Base-by-base conservation (phyloP, 2,113 vertebrate species). In the Panthera leo region DNA sequence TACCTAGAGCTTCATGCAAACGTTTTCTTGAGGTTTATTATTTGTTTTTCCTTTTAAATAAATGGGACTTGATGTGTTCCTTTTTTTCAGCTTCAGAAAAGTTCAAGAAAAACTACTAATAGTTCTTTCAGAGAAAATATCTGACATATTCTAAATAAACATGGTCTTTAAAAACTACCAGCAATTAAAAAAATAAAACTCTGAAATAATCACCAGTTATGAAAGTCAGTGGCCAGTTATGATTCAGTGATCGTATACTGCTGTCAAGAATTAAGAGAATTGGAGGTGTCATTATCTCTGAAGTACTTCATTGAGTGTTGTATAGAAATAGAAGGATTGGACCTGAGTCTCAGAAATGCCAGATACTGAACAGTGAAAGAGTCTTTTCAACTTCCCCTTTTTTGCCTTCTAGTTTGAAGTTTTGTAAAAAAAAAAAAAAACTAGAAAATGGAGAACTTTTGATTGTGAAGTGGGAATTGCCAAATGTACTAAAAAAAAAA, bases 91-190 rank as follows among this genome's bases (percentile, higher is more conserved):
- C 10, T 65, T 95, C 10, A 76, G 68, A 83, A 63, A 91, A 67
- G 19, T 68, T 91, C 15, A 85, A 55, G 48, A 92, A 89, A 85
- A 91, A 36, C 36, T 76, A 65, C 51, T 42, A 85, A 2, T 93
- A 86, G 63, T 89, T 31, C 48, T 95, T 82, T 88, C 71, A 91
- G 65, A 76, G 51, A 95, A 96, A 93, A 75, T 82, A 31, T 76
- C 61, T 83, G 48, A 73, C 71, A 34, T 70, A 76, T 23, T 95
- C 1, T 45, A 86, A 92, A n/a, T 70, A 89, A 84, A 76, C 31
- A 61, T 23, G 5, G 2, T 61, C 7, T 90, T 87, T 65, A 63
- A 91, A 86, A 79, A 67, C 15, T 79, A 48, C 11, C 10, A 45
- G 45, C 36, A 82, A 9, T 42, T 55, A 89, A 63, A 70, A 92